Evolutionary conservation across 2,113 vertebrate genomes (phyloP).

Genomic region (Aegypius monachus): DNA sequence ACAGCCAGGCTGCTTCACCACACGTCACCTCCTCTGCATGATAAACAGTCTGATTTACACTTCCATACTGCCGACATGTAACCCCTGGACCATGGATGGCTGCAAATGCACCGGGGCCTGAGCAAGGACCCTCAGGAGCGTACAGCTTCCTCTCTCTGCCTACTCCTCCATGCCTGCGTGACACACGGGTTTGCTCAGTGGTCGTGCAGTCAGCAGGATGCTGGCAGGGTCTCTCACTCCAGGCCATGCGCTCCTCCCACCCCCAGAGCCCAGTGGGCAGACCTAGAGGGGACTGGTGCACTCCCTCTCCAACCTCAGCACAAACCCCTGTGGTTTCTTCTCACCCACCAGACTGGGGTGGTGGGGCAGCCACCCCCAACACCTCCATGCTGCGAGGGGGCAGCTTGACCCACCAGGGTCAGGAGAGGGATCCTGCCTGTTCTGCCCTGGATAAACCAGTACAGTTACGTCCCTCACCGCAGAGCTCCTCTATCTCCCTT

Average conservation of each 20-base stretch:
- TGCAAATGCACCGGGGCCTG: background rate
- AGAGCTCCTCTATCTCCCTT: background rate
- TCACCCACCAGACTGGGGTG: rapidly evolving
- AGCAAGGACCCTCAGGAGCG: background rate
- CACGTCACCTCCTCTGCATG: background rate
- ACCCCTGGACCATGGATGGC: background rate
- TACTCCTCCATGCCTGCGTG: background rate
- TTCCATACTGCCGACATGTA: background rate
- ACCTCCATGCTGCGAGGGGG: background rate
- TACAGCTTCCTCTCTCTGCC: rapidly evolving
- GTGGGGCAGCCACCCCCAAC: rapidly evolving
- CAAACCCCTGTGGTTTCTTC: background rate
- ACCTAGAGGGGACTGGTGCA: background rate
- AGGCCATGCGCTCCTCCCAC: background rate
- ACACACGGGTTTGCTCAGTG: rapidly evolving
- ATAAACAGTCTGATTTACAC: background rate
- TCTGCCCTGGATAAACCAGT: background rate
- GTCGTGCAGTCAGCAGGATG: background rate
- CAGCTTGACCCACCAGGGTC: background rate
- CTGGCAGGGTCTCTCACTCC: background rate
- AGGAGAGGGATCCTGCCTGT: background rate
- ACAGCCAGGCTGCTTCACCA: background rate
- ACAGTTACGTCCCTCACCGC: rapidly evolving
- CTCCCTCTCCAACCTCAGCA: background rate
- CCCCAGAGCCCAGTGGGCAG: background rate